A percentile compares a stretch with the other conserved stretches of the same genome.
Evolutionary conservation across 2,113 vertebrate genomes (phyloP).

Genomic region (Clarias gariepinus): DNA sequence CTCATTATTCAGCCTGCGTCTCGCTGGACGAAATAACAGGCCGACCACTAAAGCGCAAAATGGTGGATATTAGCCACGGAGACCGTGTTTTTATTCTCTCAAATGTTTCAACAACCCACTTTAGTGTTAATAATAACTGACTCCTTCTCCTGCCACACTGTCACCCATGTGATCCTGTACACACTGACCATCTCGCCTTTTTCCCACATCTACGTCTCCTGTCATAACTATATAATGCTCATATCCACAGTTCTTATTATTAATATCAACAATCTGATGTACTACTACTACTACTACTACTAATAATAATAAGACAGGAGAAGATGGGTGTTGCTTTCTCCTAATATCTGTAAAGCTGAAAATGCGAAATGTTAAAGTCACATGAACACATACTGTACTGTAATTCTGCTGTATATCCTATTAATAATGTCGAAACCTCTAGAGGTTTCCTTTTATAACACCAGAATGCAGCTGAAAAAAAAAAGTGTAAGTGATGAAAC

Average conservation of each 20-base stretch:
- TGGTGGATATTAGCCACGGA: constrained; percentile 40
- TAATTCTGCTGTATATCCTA: background rate
- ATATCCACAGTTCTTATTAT: background rate
- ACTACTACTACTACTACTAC: background rate
- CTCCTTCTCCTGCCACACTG: background rate
- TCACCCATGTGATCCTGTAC: background rate
- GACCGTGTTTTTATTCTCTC: constrained; percentile 32
- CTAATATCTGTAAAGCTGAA: background rate
- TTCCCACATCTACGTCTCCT: background rate
- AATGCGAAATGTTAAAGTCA: background rate
- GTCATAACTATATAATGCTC: background rate
- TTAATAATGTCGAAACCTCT: background rate
- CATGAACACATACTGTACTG: no score
- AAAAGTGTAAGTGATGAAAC: background rate
- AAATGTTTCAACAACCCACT: constrained; percentile 7
- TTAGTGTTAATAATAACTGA: background rate
- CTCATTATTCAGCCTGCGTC: constrained; percentile 50
- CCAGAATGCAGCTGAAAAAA: background rate
- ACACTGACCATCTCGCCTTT: background rate
- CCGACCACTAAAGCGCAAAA: constrained; percentile 40
- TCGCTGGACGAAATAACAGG: constrained; percentile 50
- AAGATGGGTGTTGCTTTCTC: background rate
- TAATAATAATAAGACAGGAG: background rate
- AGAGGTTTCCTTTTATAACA: background rate
- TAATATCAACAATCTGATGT: background rate